Evolutionary conservation across 2,113 vertebrate genomes (phyloP).

Genomic region (Mobula birostris): DNA sequence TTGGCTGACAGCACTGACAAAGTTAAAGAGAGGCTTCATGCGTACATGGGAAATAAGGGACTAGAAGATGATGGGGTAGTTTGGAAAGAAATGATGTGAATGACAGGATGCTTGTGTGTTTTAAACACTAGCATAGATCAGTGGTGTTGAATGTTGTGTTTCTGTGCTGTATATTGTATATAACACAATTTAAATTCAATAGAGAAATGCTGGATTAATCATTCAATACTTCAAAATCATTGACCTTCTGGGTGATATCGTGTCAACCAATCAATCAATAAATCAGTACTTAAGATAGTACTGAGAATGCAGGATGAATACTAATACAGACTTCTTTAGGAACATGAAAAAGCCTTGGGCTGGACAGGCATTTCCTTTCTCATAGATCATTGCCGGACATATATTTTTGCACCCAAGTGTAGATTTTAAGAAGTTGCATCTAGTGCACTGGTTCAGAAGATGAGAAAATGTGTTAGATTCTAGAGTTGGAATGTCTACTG

Average conservation of each 20-base stretch:
- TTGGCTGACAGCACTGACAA: not conserved
- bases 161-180: not conserved
- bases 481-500: not conserved
- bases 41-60: not conserved
- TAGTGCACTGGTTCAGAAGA: not conserved
- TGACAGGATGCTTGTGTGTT: not conserved
- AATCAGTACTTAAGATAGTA: constrained; percentile 25
- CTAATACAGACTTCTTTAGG: constrained; percentile 11
- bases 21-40: not conserved
- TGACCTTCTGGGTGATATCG: constrained; percentile 3
- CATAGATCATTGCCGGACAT: not conserved
- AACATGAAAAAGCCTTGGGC: constrained; percentile 26
- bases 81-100: not conserved
- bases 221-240: constrained; percentile 31
- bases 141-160: not conserved
- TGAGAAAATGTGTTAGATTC: not conserved
- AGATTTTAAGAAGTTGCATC: not conserved
- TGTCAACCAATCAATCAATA: constrained; percentile 20
- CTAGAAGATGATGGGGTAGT: not conserved
- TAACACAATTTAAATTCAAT: constrained; percentile 15
- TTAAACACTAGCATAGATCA: not conserved
- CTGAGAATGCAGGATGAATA: constrained; percentile 3
- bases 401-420: not conserved
- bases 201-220: constrained; percentile 22
- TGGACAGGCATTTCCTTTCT: not conserved